Percentiles rank a stretch among this genome's conserved stretches.
phyloP scores from a whole-genome alignment of 2,888 invertebrate species.

The Adela reaumurella region DNA sequence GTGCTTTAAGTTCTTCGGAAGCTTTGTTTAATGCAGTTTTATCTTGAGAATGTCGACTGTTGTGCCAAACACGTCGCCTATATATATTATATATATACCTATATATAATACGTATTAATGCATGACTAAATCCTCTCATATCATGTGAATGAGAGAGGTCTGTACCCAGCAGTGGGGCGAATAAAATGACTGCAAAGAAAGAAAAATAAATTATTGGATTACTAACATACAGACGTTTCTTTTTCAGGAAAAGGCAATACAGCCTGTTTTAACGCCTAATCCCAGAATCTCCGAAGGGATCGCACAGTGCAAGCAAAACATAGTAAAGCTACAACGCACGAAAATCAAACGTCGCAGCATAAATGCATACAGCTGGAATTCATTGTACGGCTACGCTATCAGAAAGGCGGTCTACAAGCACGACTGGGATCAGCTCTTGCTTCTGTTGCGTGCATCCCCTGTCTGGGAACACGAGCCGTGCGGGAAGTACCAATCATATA shows the following conservation, averaged over 20 bases:
- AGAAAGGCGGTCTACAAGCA: neutral
- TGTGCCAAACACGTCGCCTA: no score
- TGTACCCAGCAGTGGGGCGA: no score
- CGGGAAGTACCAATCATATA: neutral
- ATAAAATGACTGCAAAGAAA: no score
- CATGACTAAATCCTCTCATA: no score
- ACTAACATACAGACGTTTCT: conserved; percentile 6
- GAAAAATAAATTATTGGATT: no score
- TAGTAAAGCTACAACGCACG: neutral
- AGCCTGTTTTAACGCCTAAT: neutral
- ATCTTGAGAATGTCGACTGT: no score
- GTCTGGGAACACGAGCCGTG: neutral
- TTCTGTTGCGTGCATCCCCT: neutral
- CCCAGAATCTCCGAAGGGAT: neutral
- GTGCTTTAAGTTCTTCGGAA: no score
- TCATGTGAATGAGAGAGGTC: no score
- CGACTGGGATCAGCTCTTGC: neutral
- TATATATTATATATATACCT: no score
- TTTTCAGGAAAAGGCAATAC: neutral
- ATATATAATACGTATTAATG: no score
- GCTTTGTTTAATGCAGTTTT: no score
- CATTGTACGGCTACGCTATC: neutral
- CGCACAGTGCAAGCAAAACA: neutral
- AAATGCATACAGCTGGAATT: neutral
- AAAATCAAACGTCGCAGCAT: neutral